phyloP scores from a whole-genome alignment of 37 sponge, comb jelly and placozoan species.

The Amphimedon queenslandica region DNA sequence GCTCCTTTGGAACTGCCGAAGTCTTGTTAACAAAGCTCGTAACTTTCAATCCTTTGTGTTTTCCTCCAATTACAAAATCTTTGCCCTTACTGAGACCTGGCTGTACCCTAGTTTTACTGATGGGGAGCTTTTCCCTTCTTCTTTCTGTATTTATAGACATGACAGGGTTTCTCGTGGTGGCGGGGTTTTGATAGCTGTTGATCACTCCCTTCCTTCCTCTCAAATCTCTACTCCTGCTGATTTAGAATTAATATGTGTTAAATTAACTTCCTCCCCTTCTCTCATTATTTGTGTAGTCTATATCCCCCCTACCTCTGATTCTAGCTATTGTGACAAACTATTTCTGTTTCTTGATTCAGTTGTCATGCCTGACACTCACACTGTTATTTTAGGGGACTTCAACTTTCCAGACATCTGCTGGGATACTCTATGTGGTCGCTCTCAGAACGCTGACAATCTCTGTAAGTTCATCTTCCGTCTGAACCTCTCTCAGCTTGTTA shows the following conservation, averaged over 20 bases:
- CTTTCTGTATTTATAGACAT: too few relatives aligned
- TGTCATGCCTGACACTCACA: not conserved
- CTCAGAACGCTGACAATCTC: not conserved
- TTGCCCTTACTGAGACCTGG: too few relatives aligned
- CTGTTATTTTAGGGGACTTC: slow-evolving; percentile 38
- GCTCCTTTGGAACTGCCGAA: too few relatives aligned
- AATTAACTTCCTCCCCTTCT: not conserved
- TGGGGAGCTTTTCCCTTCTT: too few relatives aligned
- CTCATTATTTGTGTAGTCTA: slow-evolving; percentile 4
- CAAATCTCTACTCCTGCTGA: slow-evolving; percentile 10
- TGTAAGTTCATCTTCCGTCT: slow-evolving; percentile 24
- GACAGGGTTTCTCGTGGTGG: slow-evolving; percentile 41
- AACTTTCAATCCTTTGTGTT: too few relatives aligned
- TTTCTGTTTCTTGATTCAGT: not conserved
- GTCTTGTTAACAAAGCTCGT: too few relatives aligned
- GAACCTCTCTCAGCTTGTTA: slow-evolving; percentile 31
- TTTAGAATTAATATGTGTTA: slow-evolving; percentile 19
- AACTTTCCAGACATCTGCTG: slow-evolving; percentile 36
- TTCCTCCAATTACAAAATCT: too few relatives aligned
- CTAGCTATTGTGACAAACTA: not conserved
- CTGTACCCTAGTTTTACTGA: too few relatives aligned
- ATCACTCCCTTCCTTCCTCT: slow-evolving; percentile 3
- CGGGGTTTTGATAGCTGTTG: slow-evolving; percentile 25
- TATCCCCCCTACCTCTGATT: slow-evolving; percentile 6
- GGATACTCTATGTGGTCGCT: slow-evolving; percentile 3